Evolutionary conservation across 2,888 invertebrate genomes (phyloP).

Genomic region (Drosophila ustulata): DNA sequence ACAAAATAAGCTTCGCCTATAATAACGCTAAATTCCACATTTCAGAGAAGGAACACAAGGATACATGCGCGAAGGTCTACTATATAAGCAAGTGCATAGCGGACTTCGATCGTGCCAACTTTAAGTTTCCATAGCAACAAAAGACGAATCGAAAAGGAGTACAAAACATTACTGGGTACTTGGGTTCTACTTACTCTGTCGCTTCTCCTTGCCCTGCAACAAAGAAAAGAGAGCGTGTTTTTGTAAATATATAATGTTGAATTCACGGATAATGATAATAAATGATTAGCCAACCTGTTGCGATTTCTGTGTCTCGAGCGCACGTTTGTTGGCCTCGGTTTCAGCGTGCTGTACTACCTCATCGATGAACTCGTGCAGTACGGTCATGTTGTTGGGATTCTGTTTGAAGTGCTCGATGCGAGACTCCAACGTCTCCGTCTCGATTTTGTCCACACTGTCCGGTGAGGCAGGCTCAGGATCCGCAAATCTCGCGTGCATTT

Average conservation of each 20-base stretch:
- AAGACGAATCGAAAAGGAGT: conserved; percentile 3
- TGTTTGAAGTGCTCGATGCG: conserved; percentile 87
- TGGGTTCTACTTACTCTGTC: conserved; percentile 76
- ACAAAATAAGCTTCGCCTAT: not conserved
- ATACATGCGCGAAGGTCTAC: conserved; percentile 80
- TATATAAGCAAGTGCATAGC: conserved; percentile 81
- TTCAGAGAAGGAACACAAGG: conserved; percentile 81
- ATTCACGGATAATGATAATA: conserved; percentile 39
- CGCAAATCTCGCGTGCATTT: conserved; percentile 83
- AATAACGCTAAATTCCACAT: not conserved
- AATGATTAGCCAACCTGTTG: conserved; percentile 84
- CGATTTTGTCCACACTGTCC: conserved; percentile 56
- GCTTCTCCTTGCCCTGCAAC: conserved; percentile 79
- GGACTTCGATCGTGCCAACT: conserved; percentile 72
- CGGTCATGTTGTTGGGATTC: conserved; percentile 87
- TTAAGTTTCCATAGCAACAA: conserved; percentile 79
- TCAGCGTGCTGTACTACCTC: conserved; percentile 88
- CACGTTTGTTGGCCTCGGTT: conserved; percentile 87
- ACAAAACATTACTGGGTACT: not conserved
- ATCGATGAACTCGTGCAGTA: conserved; percentile 87
- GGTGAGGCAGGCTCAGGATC: conserved; percentile 71
- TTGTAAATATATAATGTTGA: conserved; percentile 15
- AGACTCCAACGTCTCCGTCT: conserved; percentile 83
- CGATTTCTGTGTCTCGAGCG: conserved; percentile 85
- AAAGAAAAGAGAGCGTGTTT: conserved; percentile 12